Evolutionary conservation across 2,113 vertebrate species (phyloP).

Genomic region (Odontophorus gujanensis): DNA sequence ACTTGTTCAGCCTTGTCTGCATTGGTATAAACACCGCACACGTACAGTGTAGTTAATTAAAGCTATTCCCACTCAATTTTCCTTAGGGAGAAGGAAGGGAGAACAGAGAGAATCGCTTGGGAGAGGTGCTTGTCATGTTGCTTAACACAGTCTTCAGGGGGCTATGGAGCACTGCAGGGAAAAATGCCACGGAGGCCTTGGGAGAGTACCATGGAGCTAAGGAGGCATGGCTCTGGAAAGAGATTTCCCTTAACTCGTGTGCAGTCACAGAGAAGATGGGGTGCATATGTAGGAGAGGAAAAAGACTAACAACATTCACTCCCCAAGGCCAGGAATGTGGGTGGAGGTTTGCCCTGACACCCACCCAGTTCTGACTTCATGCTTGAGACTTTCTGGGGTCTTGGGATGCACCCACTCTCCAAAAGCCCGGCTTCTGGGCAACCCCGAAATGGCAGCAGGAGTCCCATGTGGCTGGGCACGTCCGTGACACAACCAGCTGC

Average conservation of each 20-base stretch:
- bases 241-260: not conserved
- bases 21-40: not conserved
- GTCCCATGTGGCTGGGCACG: not conserved
- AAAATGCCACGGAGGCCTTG: not conserved
- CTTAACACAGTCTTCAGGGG: not conserved
- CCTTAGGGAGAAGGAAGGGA: slow-evolving; percentile 29
- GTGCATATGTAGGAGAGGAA: not conserved
- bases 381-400: not conserved
- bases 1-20: slow-evolving; percentile 64
- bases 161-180: rapidly evolving
- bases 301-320: not conserved
- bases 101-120: slow-evolving; percentile 26
- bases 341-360: not conserved
- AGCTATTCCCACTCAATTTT: slow-evolving; percentile 54
- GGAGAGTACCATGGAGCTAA: not conserved
- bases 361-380: rapidly evolving
- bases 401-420: not conserved
- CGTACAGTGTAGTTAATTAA: slow-evolving; percentile 51
- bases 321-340: rapidly evolving
- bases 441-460: not conserved
- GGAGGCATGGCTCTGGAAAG: not conserved
- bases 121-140: not conserved
- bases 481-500: rapidly evolving
- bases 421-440: not conserved
- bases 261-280: not conserved